Percentiles rank a stretch among this genome's conserved stretches.
Evolutionary conservation across 1,140 invertebrate species (phyloP).

Genomic region (Drosophila ogumai): DNA sequence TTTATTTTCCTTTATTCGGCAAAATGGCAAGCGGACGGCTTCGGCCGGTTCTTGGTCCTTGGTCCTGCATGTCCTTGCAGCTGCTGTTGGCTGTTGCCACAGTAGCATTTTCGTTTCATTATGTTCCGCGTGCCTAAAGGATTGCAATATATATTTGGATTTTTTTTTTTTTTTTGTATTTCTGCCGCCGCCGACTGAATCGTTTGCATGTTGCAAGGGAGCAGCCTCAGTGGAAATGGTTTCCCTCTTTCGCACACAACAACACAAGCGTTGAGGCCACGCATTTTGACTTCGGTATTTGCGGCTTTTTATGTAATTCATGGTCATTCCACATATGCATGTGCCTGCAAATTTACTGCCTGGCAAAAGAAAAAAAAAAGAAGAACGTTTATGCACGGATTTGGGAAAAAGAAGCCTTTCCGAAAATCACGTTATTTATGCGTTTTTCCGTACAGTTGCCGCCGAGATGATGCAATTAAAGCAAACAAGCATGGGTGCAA

Average conservation of each 20-base stretch:
- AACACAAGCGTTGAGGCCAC: constrained; percentile 69
- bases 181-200: constrained; percentile 32
- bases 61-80: constrained; percentile 47
- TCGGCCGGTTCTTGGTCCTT: constrained; percentile 32
- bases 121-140: constrained; percentile 80
- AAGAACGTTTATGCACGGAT: constrained; percentile 55
- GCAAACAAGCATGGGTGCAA: constrained; percentile 16
- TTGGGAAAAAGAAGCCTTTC: constrained; percentile 63
- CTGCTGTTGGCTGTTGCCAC: constrained; percentile 54
- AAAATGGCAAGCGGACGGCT: constrained; percentile 48
- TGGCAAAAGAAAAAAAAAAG: constrained; percentile 19
- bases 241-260: constrained; percentile 20
- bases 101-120: constrained; percentile 83
- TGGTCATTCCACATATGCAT: constrained; percentile 67
- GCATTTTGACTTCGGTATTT: constrained; percentile 83
- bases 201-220: constrained; percentile 58
- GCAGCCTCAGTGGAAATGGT: constrained; percentile 47
- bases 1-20: constrained; percentile 75
- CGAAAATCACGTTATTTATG: constrained; percentile 82
- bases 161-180: constrained; percentile 21
- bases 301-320: constrained; percentile 84
- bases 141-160: constrained; percentile 82
- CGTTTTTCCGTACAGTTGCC: constrained; percentile 56
- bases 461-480: constrained; percentile 64
- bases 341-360: constrained; percentile 56